Evolutionary conservation across 2,888 invertebrate genomes (phyloP).

Genomic region (Agrypnus murinus): DNA sequence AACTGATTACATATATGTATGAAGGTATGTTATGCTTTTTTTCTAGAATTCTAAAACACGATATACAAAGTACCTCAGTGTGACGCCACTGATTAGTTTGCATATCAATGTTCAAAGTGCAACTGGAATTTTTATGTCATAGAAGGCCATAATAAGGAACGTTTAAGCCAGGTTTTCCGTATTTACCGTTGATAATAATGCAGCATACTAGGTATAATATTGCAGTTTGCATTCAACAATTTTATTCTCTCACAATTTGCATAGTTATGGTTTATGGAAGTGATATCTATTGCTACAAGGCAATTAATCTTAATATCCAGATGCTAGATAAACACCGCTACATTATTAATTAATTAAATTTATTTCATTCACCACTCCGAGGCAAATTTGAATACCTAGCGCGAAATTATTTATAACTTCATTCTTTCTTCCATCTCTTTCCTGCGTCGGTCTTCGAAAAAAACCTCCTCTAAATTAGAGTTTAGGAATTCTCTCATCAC

Average conservation of each 20-base stretch:
- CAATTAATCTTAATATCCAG: conserved; percentile 38
- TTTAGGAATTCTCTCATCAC: not conserved
- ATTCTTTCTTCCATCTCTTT: conserved; percentile 6
- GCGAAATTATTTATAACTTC: conserved; percentile 36
- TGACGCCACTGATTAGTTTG: conserved; percentile 12
- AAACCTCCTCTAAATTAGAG: conserved; percentile 9
- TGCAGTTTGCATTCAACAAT: conserved; percentile 36
- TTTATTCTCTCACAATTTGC: conserved; percentile 38
- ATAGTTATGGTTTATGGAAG: conserved; percentile 38
- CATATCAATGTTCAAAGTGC: conserved; percentile 8
- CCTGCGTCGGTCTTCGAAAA: not conserved
- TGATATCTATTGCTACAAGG: conserved; percentile 34
- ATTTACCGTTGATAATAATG: conserved; percentile 32
- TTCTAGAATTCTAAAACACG: too few relatives aligned
- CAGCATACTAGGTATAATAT: conserved; percentile 29
- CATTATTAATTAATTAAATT: conserved; percentile 39
- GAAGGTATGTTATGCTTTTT: too few relatives aligned
- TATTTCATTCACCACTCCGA: conserved; percentile 32
- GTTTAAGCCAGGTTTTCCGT: conserved; percentile 21
- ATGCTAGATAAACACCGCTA: conserved; percentile 25
- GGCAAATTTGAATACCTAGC: conserved; percentile 33
- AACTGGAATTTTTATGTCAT: conserved; percentile 4
- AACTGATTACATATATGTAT: too few relatives aligned
- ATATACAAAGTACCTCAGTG: not conserved
- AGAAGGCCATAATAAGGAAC: conserved; percentile 26